Base-by-base conservation (phyloP, 1,140 invertebrate genomes). In the Colletes gigas region DNA sequence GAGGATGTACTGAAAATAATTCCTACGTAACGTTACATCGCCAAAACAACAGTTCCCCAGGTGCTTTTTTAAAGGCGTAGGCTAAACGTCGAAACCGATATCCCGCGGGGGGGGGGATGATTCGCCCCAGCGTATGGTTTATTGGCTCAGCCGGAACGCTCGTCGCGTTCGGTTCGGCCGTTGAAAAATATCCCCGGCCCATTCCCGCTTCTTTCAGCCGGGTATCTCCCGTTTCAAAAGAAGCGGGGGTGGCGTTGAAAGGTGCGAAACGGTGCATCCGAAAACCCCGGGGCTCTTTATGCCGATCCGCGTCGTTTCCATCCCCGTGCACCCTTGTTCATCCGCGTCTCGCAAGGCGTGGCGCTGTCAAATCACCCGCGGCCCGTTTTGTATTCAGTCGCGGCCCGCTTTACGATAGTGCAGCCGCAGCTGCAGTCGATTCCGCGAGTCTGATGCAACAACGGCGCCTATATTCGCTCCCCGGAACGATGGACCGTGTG, bases 31-130 rank as follows among this genome's bases (percentile, higher is more conserved):
- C 30, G 0, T 30, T 30, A 30, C 30, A 0, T 30, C 30, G 30
- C 30, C 30, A 30, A 30, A 30, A 2, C 30, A 30, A 30, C 30
- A 30, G 30, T 30, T 30, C 2, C 30, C 30, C 30, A 30, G 30
- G 30, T 0, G 30, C 30, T 2, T 30, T 30, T 30, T 30, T 30
- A 30, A 62, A 62, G 39, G 70, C 55, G 19, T 19, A 12, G 54
- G 65, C 55, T 57, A 67, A 83, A 78, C 80, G 71, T 78, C 17
- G 80, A 71, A 71, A 74, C 66, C 57, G 81, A 83, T 79, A 83
- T 83, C 59, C 65, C 54, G 30, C 0, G 30, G 30, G 30, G 2
- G 30, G 30, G 30, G 30, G 41, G 62, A 50, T 67, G 67, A 68
- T 59, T 65, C 68, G 21, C 30, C 30, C 14, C 21, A 60, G 39